Evolutionary conservation across 1,140 invertebrate species (phyloP).

Genomic region (Myzus persicae): DNA sequence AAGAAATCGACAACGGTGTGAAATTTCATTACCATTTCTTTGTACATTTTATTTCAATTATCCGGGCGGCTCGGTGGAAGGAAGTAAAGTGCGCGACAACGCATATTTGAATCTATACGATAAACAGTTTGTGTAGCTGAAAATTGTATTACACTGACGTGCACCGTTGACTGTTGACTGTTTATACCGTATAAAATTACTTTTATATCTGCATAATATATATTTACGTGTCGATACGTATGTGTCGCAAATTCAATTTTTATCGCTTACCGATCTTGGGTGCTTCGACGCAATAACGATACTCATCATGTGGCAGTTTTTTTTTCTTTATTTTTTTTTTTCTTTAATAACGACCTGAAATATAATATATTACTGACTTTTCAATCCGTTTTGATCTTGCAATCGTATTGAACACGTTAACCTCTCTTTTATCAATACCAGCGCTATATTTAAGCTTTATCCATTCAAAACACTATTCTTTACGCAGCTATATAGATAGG

Average conservation of each 20-base stretch:
- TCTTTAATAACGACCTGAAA: not conserved
- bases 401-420: slow-evolving; percentile 4
- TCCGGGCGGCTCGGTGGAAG: not conserved
- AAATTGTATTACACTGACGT: slow-evolving; percentile 7
- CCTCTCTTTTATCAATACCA: not conserved
- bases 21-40: not conserved
- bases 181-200: not conserved
- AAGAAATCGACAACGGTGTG: not conserved
- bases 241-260: slow-evolving; percentile 25
- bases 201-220: not conserved
- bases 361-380: slow-evolving; percentile 34
- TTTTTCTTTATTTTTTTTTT: not conserved
- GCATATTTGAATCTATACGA: not conserved
- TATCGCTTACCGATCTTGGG: not conserved
- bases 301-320: not conserved
- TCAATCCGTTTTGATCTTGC: not conserved
- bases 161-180: not conserved
- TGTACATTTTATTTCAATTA: slow-evolving; percentile 14
- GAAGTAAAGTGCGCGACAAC: not conserved
- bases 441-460: not conserved
- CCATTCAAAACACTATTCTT: slow-evolving; percentile 43
- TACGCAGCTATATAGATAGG: not conserved
- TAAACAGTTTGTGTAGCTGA: not conserved
- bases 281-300: not conserved
- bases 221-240: not conserved